Evolutionary conservation across 2,888 invertebrate species (phyloP).

Genomic region (Trichogramma dendrolimi): DNA sequence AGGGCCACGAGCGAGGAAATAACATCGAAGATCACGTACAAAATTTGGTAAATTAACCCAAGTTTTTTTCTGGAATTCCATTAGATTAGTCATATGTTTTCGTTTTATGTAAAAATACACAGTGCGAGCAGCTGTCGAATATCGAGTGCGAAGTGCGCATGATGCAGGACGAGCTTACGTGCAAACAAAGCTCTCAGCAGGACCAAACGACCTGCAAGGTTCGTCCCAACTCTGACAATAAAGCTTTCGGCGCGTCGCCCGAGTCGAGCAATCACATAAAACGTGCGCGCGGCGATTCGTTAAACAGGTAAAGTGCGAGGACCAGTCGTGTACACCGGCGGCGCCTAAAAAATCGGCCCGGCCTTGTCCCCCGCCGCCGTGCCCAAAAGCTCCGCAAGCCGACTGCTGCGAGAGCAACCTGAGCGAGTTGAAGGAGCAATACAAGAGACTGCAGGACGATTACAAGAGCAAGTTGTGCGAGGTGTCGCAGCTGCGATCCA

Average conservation of each 20-base stretch:
- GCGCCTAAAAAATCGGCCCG: neutral
- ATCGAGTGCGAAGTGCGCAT: slow-evolving; percentile 61
- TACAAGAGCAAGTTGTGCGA: slow-evolving; percentile 67
- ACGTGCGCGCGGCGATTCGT: neutral
- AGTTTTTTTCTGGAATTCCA: too few relatives aligned
- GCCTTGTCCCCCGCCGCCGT: too few relatives aligned
- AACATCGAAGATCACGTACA: slow-evolving; percentile 52
- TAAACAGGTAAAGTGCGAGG: neutral
- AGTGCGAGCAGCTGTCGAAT: slow-evolving; percentile 61
- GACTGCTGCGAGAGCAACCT: slow-evolving; percentile 52
- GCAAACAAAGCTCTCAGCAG: neutral
- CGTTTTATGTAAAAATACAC: neutral
- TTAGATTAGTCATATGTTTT: neutral
- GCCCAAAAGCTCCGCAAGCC: slow-evolving; percentile 46
- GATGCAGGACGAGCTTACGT: slow-evolving; percentile 55
- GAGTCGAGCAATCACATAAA: neutral
- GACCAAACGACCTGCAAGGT: too few relatives aligned
- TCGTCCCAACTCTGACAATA: too few relatives aligned
- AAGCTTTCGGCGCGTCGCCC: too few relatives aligned
- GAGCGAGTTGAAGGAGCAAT: slow-evolving; percentile 58
- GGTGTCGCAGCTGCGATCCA: slow-evolving; percentile 57
- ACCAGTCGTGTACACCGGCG: neutral
- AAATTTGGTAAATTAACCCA: neutral
- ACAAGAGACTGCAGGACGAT: slow-evolving; percentile 63
- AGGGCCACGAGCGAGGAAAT: slow-evolving; percentile 50